A percentile compares a stretch with the other conserved stretches of the same genome.
phyloP scores from a whole-genome alignment of 2,113 vertebrate genomes.

The Scartelaos histophorus region DNA sequence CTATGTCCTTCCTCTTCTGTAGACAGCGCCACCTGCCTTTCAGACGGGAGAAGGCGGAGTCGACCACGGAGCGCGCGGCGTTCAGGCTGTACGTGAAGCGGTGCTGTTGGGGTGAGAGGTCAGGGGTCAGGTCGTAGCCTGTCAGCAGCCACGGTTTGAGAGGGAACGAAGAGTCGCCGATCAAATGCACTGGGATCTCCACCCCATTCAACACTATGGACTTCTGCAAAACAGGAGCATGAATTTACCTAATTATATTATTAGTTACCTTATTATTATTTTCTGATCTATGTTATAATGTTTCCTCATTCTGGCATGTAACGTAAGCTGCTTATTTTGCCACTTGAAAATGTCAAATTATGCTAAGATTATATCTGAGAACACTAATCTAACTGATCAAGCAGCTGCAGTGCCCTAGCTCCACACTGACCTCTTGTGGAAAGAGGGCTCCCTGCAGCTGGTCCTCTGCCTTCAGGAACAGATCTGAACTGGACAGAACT shows the following conservation, averaged over 20 bases:
- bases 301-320: no score
- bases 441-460: slow-evolving; percentile 38
- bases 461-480: slow-evolving; percentile 52
- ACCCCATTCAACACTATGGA: slow-evolving; percentile 28
- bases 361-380: no score
- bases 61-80: slow-evolving; percentile 21
- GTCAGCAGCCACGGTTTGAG: slow-evolving; percentile 58
- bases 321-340: no score
- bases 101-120: slow-evolving; percentile 17
- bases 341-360: no score
- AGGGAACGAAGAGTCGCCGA: slow-evolving; percentile 38
- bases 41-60: slow-evolving; percentile 26
- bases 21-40: slow-evolving; percentile 49
- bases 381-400: not conserved
- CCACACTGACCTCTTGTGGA: slow-evolving; percentile 43
- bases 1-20: slow-evolving; percentile 43
- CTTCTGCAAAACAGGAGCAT: slow-evolving; percentile 23
- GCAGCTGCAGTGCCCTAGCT: not conserved
- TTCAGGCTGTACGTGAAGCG: slow-evolving; percentile 41
- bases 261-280: no score
- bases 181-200: slow-evolving; percentile 48
- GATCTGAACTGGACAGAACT: slow-evolving; percentile 41
- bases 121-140: slow-evolving; percentile 21
- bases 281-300: no score
- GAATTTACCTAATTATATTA: no score